Evolutionary conservation across 1,140 invertebrate species (phyloP), one percentile per base, ranked within the genome.

Genomic region (Philopotamus ludificatus): DNA sequence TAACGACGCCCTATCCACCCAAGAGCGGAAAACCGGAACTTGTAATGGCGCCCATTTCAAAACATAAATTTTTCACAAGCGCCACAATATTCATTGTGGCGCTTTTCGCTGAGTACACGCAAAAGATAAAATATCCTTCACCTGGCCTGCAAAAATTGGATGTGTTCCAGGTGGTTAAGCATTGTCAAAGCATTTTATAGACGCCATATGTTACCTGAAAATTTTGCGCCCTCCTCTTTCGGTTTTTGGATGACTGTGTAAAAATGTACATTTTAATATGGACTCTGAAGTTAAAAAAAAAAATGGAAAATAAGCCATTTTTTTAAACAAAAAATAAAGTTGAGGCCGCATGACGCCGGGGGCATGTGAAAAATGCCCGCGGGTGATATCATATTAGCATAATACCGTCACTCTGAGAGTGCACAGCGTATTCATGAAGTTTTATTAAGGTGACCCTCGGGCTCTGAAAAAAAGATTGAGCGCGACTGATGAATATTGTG

Each of bases 151-250:
- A 57, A 57, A 57, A 57, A 57, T 57, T 42, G 54, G 21, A 57
- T 57, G 54, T 57, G 54, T 57, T 57, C 54, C 54, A 57, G 54
- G 54, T 57, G 54, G 54, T 57, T 57, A 57, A 57, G 54, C 54
- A 57, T 57, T 57, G 54, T 57, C 54, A 57, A 57, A 57, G 54
- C 26, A 28, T 57, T 57, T 57, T 57, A 57, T 57, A 39, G 34
- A 21, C 54, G 54, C 34, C 54, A 28, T 57, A 57, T 21, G 54
- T 57, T 39, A 57, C 34, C 54, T 34, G 28, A 34, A 12, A 34
- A 34, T 34, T 34, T 34, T 7, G 12, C 28, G 12, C 12, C 4
- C 28, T 12, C 28, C 28, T 12, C n/a, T n/a, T n/a, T n/a, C n/a
- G n/a, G n/a, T n/a, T n/a, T n/a, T n/a, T n/a, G n/a, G n/a, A n/a